Conservation (phyloP, 2,888 invertebrate species). For the Brachyopa scutellaris region DNA sequence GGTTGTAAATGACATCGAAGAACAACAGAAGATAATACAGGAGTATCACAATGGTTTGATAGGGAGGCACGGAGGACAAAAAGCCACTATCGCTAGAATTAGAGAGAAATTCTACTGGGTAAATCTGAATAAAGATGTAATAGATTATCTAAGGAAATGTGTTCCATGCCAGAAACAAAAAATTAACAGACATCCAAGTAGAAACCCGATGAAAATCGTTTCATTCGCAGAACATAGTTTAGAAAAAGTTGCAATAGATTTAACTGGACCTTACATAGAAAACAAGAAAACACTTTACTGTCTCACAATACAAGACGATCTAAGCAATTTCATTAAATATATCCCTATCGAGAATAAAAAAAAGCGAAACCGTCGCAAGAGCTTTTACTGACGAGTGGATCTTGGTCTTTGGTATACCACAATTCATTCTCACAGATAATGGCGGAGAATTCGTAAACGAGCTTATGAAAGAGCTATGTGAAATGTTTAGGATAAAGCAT, state of each 20-base stretch:
- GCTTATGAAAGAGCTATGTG: neutral
- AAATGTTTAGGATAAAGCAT: neutral
- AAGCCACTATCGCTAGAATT: neutral
- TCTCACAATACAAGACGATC: constrained; percentile 4
- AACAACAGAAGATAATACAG: neutral
- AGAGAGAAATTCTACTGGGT: neutral
- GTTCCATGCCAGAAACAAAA: neutral
- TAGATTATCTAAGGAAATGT: neutral
- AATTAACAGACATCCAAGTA: constrained; percentile 12
- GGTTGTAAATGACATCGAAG: neutral
- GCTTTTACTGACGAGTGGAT: constrained; percentile 2
- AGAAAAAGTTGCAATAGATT: constrained; percentile 18
- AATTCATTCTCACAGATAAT: neutral
- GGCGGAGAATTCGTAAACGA: neutral
- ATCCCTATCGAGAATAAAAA: constrained; percentile 14
- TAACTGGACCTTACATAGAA: constrained; percentile 26
- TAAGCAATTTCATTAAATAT: constrained; percentile 16
- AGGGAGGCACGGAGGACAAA: neutral
- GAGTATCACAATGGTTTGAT: neutral
- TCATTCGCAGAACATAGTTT: neutral
- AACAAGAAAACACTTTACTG: neutral
- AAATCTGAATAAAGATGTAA: neutral
- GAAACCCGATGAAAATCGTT: constrained; percentile 22
- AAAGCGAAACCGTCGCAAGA: constrained; percentile 6
- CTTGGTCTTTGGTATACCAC: neutral